These are phyloP conservation scores for Acleris laterana DNA, from an alignment of 2,888 invertebrate genomes.

Conservation along the genomic window DNA sequence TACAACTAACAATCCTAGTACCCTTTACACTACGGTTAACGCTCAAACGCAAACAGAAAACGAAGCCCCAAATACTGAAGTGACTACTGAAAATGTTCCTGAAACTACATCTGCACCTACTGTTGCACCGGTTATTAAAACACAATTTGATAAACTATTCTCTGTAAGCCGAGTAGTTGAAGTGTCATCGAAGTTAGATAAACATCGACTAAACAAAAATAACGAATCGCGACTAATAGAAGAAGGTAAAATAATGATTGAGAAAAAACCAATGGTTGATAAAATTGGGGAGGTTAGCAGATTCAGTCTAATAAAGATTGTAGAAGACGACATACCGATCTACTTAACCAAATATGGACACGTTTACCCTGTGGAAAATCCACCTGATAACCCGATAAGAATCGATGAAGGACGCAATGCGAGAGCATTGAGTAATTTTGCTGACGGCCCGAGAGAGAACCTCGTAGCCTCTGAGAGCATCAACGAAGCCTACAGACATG, in stretches of 20 bases:
- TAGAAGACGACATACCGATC: conserved; percentile 84
- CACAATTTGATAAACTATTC: conserved; percentile 85
- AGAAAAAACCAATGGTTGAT: conserved; percentile 85
- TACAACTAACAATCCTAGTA: conserved; percentile 62
- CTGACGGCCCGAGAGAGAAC: conserved; percentile 73
- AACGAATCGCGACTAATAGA: conserved; percentile 80
- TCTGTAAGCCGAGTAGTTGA: conserved; percentile 89
- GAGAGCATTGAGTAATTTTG: conserved; percentile 67
- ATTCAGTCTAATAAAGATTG: conserved; percentile 87
- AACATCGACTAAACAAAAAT: conserved; percentile 83
- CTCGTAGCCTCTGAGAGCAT: conserved; percentile 79
- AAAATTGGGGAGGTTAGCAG: conserved; percentile 89
- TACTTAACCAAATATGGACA: conserved; percentile 78
- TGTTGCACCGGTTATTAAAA: conserved; percentile 68
- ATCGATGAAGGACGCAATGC: conserved; percentile 81
- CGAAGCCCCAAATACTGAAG: conserved; percentile 44
- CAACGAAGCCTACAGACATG: conserved; percentile 76
- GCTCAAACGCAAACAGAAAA: conserved; percentile 48
- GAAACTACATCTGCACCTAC: conserved; percentile 57
- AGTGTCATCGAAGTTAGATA: conserved; percentile 87
- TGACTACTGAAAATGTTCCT: conserved; percentile 47
- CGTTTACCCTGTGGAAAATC: conserved; percentile 78
- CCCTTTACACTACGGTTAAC: conserved; percentile 52
- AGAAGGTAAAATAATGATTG: conserved; percentile 81
- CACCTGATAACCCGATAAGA: conserved; percentile 75